These are phyloP conservation scores for Alexandromys fortis DNA, from an alignment of 2,113 vertebrate genomes.

Conservation along the genomic window DNA sequence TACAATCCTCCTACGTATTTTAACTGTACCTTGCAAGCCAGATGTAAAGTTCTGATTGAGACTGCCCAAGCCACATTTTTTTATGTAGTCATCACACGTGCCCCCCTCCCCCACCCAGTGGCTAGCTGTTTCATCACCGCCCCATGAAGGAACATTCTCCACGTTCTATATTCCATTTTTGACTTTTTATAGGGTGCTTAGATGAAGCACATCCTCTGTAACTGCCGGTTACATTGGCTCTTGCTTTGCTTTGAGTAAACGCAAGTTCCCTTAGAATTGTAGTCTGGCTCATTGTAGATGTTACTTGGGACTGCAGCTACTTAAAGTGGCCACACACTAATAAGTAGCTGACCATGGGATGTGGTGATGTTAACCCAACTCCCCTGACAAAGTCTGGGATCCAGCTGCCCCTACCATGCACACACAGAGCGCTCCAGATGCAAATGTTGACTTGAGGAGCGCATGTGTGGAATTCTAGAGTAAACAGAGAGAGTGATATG, in stretches of 20 bases:
- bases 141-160: background rate
- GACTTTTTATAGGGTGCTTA: background rate
- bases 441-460: slow-evolving; percentile 67
- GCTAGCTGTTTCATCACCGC: background rate
- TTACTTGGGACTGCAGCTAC: background rate
- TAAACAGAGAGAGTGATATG: slow-evolving; percentile 58
- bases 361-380: background rate
- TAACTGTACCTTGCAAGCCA: background rate
- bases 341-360: slow-evolving; percentile 13
- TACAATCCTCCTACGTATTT: background rate
- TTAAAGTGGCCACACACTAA: background rate
- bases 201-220: background rate
- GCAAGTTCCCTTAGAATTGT: background rate
- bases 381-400: slow-evolving; percentile 35
- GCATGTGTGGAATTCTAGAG: slow-evolving; percentile 34
- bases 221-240: background rate
- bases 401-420: background rate
- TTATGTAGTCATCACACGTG: background rate
- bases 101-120: too few relatives aligned
- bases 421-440: slow-evolving; percentile 46
- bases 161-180: background rate
- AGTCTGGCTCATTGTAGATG: background rate
- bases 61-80: background rate
- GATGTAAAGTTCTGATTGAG: background rate
- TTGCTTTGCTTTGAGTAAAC: slow-evolving; percentile 31